A percentile compares a stretch with the other conserved stretches of the same genome.
phyloP scores from a whole-genome alignment of 2,888 invertebrate genomes.

The Phyllotreta cruciferae region DNA sequence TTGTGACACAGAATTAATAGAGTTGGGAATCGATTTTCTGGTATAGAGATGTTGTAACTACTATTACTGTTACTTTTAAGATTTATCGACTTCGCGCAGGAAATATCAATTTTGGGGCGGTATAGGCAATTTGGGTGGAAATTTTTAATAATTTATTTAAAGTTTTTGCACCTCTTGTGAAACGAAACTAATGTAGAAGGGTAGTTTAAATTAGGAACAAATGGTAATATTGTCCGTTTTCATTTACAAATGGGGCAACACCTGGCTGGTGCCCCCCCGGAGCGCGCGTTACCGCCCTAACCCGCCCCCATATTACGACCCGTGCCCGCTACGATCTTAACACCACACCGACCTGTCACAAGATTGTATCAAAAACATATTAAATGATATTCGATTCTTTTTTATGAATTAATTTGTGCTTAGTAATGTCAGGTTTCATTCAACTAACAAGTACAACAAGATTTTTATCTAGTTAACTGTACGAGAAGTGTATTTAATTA shows the following conservation, averaged over 20 bases:
- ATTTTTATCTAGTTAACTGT: not conserved
- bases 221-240: constrained; percentile 3
- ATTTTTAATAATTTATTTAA: too few species aligned
- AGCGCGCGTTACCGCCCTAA: constrained; percentile 4
- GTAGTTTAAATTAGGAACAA: too few species aligned
- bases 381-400: constrained; percentile 4
- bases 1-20: too few species aligned
- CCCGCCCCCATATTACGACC: constrained; percentile 10
- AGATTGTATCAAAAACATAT: constrained; percentile 3
- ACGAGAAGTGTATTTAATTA: not conserved
- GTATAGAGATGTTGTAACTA: too few species aligned
- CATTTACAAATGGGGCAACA: constrained; percentile 17
- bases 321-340: constrained; percentile 7
- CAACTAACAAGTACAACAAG: constrained; percentile 6
- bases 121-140: too few species aligned
- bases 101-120: too few species aligned
- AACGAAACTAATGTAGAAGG: too few species aligned
- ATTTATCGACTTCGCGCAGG: too few species aligned
- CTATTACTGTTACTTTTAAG: too few species aligned
- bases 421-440: not conserved
- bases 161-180: too few species aligned
- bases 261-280: constrained; percentile 10
- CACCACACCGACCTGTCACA: constrained; percentile 10
- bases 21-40: too few species aligned
- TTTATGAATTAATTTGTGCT: constrained; percentile 10